Evolutionary conservation across 1,140 invertebrate species (phyloP).

Genomic region (Magallana ariakensis): DNA sequence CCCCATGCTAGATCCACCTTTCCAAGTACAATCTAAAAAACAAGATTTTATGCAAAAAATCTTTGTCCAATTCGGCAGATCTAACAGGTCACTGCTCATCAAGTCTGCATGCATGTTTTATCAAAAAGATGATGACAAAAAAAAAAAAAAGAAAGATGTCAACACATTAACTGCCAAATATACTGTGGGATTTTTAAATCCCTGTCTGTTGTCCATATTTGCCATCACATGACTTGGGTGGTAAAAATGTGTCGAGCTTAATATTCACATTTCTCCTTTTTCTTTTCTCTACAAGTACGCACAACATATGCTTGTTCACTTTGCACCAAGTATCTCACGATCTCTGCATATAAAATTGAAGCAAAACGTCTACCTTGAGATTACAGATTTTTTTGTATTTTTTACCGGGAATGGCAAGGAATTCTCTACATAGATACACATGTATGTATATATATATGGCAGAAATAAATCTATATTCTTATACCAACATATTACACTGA

Average conservation of each 20-base stretch:
- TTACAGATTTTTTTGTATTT: not conserved
- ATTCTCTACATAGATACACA: slow-evolving; percentile 14
- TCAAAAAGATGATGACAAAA: not conserved
- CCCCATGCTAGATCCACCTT: not conserved
- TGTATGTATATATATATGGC: not conserved
- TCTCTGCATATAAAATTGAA: not conserved
- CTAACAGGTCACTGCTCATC: slow-evolving; percentile 9
- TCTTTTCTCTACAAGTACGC: not conserved
- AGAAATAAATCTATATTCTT: not conserved
- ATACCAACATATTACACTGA: not conserved
- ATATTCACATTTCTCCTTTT: not conserved
- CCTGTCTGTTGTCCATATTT: not conserved
- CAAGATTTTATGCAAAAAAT: slow-evolving; percentile 15
- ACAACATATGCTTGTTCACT: slow-evolving; percentile 28
- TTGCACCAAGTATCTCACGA: not conserved
- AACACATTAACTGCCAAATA: slow-evolving; percentile 20
- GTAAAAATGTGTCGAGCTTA: slow-evolving; percentile 1
- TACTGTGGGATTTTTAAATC: slow-evolving; percentile 30
- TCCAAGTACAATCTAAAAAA: not conserved
- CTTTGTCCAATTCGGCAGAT: slow-evolving; percentile 27
- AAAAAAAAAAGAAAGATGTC: not conserved
- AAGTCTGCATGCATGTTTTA: slow-evolving; percentile 22
- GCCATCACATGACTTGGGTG: slow-evolving; percentile 23
- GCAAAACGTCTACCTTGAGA: not conserved
- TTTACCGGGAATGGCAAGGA: slow-evolving; percentile 35